Evolutionary conservation across 1,140 invertebrate species (phyloP), one percentile per base, ranked within the genome.

Genomic region (Drosophila grimshawi): DNA sequence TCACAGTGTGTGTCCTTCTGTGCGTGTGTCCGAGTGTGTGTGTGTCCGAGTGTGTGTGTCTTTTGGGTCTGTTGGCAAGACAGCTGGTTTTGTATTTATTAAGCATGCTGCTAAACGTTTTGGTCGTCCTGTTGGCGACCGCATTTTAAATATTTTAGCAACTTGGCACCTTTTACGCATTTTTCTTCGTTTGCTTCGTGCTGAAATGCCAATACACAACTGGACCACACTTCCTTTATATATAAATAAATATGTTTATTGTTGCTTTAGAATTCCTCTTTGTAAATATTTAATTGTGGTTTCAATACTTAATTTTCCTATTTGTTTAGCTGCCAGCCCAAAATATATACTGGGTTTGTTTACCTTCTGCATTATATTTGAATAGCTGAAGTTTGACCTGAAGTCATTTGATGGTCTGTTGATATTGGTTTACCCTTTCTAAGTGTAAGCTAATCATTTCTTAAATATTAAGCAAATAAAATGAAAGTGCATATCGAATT

Each of bases 261-360:
- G 77, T 59, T 76, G 60, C 55, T 52, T 66, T n/a, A n/a, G 75
- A 67, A 69, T 66, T 75, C 66, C 5, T 61, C 66, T 76, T 55
- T 62, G 61, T 88, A 85, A 89, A 88, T 85, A 85, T 89, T 88
- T 85, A 89, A 88, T 76, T 89, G 67, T 49, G 55, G 67, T 41
- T 46, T 72, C 59, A 71, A 61, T 66, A 41, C 59, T 32, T 70
- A 53, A 64, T 27, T 52, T 51, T 27, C 61, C 43, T 60, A 53
- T 67, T 70, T 53, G 51, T 56, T 64, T 73, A 27, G 11, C 29
- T 49, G 2, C 43, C 11, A 8, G 4, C 35, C 29, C 19, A 19
- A 46, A 62, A 46, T 61, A 49, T 30, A 55, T 51, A 55, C 64
- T 49, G 33, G 10, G 19, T 8, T 32, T 39, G 62, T 66, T 64